Percentiles rank a stretch among this genome's conserved stretches.
Conservation (phyloP, 2,113 vertebrate species). For the Danio rerio region DNA sequence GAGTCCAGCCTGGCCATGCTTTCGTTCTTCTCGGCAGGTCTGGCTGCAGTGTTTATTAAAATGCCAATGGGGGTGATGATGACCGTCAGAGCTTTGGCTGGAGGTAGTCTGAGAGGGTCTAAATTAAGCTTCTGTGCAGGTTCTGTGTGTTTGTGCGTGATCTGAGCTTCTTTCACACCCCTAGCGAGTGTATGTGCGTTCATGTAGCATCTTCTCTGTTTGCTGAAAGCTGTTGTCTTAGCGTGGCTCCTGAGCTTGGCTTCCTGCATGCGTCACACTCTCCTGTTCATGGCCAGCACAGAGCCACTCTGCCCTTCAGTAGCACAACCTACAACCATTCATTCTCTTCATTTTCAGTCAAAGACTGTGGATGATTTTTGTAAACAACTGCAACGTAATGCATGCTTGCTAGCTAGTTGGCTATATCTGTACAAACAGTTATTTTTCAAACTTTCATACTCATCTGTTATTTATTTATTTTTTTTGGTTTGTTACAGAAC, state of each 20-base stretch:
- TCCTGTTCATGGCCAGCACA: conserved; percentile 8
- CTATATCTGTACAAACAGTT: too few species aligned
- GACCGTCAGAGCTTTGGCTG: conserved; percentile 48
- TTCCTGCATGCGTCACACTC: conserved; percentile 37
- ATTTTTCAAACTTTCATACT: too few species aligned
- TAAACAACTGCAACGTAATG: too few species aligned
- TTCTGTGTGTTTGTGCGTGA: conserved; percentile 24
- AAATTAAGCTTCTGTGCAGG: conserved; percentile 42
- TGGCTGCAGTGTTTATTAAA: conserved; percentile 36
- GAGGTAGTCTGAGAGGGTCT: conserved; percentile 21
- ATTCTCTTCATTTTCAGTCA: too few species aligned
- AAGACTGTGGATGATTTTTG: too few species aligned
- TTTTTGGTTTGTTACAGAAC: too few species aligned
- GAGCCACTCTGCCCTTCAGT: neutral
- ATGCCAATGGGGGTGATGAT: conserved; percentile 23
- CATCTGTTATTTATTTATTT: too few species aligned
- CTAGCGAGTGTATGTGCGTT: neutral
- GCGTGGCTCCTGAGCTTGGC: conserved; percentile 40
- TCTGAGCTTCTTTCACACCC: conserved; percentile 34
- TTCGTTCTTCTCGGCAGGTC: conserved; percentile 25
- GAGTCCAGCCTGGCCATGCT: conserved; percentile 6
- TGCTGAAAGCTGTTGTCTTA: conserved; percentile 50
- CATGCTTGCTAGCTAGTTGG: too few species aligned
- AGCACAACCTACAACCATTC: too few species aligned
- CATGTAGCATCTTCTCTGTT: conserved; percentile 13